These are phyloP conservation scores for Myotis lucifugus DNA, from an alignment of 2,113 vertebrate species.

Conservation along the genomic window DNA sequence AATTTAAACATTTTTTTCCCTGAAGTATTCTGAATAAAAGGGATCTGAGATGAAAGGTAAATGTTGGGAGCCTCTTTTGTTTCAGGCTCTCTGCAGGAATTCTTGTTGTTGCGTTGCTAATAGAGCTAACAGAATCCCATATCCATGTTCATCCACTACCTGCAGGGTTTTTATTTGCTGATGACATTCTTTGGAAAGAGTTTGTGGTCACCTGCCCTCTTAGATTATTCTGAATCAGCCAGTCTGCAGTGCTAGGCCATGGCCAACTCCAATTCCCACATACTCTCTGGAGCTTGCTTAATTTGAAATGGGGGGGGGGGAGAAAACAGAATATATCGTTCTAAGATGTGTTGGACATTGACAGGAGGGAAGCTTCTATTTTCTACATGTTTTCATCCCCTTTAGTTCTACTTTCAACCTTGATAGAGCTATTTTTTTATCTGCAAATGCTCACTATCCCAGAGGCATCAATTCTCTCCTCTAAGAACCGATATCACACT, in stretches of 20 bases:
- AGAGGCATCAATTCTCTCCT: not conserved
- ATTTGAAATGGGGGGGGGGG: not conserved
- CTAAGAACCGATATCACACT: not conserved
- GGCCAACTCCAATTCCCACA: not conserved
- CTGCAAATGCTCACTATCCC: not conserved
- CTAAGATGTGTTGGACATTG: not conserved
- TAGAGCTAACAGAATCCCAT: not conserved
- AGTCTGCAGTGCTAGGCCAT: not conserved
- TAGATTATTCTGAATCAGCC: not conserved
- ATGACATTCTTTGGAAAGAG: not conserved
- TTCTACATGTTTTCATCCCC: not conserved
- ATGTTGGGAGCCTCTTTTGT: not conserved
- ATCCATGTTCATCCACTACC: not conserved
- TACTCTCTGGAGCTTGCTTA: not conserved
- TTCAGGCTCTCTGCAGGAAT: slow-evolving; percentile 2
- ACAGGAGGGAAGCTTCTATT: not conserved
- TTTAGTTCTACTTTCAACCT: not conserved
- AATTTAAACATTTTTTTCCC: slow-evolving; percentile 83
- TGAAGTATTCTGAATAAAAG: slow-evolving; percentile 70
- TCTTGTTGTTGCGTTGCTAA: slow-evolving; percentile 4
- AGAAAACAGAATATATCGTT: not conserved
- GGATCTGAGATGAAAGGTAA: slow-evolving; percentile 61
- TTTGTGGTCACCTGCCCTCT: not conserved
- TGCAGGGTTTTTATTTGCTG: not conserved
- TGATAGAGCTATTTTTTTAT: not conserved